phyloP scores from a whole-genome alignment of 2,113 vertebrate species.

The Thunnus thynnus region DNA sequence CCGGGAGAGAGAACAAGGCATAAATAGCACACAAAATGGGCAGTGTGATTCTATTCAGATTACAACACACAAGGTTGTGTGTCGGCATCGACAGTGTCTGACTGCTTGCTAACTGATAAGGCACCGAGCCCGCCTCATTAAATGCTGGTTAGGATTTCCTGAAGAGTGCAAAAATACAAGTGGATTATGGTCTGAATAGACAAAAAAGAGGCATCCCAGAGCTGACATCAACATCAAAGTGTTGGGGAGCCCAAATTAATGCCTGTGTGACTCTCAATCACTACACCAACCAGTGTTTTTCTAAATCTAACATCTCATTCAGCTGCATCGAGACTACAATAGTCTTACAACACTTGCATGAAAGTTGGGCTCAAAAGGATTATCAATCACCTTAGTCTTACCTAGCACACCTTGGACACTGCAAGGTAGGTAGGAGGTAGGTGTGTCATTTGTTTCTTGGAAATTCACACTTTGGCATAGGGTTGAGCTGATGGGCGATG shows the following conservation, averaged over 20 bases:
- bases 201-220: conserved; percentile 26
- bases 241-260: conserved; percentile 22
- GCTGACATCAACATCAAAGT: conserved; percentile 36
- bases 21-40: not conserved
- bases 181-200: conserved; percentile 33
- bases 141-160: conserved; percentile 36
- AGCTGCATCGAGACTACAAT: not conserved
- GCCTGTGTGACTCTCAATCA: conserved; percentile 6
- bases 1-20: not conserved
- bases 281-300: not conserved
- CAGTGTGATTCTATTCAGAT: not conserved
- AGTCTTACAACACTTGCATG: conserved; percentile 7
- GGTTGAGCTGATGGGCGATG: no score
- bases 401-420: no score
- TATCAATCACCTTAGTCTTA: not conserved
- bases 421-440: no score
- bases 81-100: conserved; percentile 17
- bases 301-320: not conserved
- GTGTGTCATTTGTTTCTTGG: no score
- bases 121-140: conserved; percentile 12
- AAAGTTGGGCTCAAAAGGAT: not conserved
- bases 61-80: not conserved
- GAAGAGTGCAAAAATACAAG: conserved; percentile 28
- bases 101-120: conserved; percentile 36
- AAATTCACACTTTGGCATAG: no score